Conservation (phyloP, 2,888 invertebrate genomes). For the Andrena fulva region DNA sequence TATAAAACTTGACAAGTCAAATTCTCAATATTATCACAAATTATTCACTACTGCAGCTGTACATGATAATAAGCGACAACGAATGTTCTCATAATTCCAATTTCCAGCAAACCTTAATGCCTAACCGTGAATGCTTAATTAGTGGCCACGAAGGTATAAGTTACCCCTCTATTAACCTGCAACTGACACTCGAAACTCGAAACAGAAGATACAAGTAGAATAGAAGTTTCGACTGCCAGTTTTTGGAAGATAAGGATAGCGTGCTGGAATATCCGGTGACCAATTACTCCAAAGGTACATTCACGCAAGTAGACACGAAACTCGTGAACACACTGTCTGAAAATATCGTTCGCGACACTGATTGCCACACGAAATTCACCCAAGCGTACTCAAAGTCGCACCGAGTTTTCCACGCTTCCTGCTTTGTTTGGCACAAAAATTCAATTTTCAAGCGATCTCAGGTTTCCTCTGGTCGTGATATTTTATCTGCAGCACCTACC, state of each 20-base stretch:
- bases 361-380: background rate
- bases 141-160: background rate
- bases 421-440: conserved; percentile 4
- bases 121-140: background rate
- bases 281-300: background rate
- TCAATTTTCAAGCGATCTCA: background rate
- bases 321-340: background rate
- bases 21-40: too few relatives aligned
- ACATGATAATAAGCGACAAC: background rate
- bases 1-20: too few relatives aligned
- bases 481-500: background rate
- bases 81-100: too few relatives aligned
- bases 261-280: background rate
- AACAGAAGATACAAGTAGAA: background rate
- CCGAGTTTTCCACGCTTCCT: background rate
- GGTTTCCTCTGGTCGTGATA: background rate
- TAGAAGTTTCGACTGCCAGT: background rate
- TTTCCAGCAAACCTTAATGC: too few relatives aligned
- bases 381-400: background rate
- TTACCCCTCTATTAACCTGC: background rate
- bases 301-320: background rate
- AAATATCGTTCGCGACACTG: background rate
- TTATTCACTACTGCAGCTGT: background rate
- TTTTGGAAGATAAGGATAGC: background rate
- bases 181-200: background rate